Conservation (phyloP, 2,113 vertebrate species). For the Parus major region DNA sequence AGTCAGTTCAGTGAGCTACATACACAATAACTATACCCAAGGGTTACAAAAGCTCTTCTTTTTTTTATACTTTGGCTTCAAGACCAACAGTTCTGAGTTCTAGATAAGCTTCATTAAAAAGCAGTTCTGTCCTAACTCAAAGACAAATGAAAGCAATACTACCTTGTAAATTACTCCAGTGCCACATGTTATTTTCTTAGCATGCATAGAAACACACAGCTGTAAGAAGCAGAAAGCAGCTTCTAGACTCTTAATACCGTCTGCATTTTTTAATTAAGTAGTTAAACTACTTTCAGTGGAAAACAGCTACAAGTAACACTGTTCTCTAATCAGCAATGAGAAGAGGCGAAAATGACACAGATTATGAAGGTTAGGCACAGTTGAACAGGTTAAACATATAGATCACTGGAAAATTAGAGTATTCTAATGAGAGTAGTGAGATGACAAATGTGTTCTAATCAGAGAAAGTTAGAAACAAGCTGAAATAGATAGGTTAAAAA, state of each 20-base stretch:
- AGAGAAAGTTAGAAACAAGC: neutral
- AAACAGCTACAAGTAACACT: neutral
- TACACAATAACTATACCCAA: neutral
- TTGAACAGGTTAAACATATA: neutral
- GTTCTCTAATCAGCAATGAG: neutral
- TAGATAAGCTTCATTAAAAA: neutral
- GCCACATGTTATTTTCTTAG: neutral
- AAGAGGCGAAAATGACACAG: accelerated
- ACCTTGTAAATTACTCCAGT: neutral
- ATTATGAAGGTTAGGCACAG: neutral
- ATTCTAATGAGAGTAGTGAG: neutral
- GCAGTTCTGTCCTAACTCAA: neutral
- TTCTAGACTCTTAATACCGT: neutral
- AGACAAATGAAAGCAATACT: neutral
- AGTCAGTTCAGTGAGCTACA: neutral
- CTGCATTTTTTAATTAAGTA: neutral
- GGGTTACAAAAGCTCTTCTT: neutral
- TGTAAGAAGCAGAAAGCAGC: neutral
- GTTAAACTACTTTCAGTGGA: neutral
- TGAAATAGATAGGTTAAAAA: neutral
- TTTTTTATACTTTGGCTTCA: neutral
- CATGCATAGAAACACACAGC: neutral
- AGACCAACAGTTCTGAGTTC: neutral
- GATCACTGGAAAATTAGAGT: neutral
- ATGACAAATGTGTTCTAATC: neutral